A percentile compares a stretch with the other conserved stretches of the same genome.
Evolutionary conservation across 2,888 invertebrate genomes (phyloP).

Genomic region (Hypomecis atomaria): DNA sequence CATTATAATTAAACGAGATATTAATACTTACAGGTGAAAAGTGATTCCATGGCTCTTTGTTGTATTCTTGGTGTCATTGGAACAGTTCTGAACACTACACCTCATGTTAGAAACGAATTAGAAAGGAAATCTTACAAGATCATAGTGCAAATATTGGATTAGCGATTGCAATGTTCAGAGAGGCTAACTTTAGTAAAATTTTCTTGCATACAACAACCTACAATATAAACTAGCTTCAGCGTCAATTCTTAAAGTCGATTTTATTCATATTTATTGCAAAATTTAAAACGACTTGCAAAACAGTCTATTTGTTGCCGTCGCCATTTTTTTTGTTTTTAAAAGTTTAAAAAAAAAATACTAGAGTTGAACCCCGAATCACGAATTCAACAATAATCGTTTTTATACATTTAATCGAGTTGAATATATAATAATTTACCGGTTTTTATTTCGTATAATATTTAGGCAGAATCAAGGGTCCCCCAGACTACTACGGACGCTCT

Average conservation of each 20-base stretch:
- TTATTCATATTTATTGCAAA: constrained; percentile 7
- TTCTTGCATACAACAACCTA: background rate
- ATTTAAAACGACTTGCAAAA: too few relatives aligned
- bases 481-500: too few relatives aligned
- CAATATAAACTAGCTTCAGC: background rate
- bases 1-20: background rate
- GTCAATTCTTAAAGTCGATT: background rate
- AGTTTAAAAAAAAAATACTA: too few relatives aligned
- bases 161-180: background rate
- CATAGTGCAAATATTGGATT: background rate
- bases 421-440: too few relatives aligned
- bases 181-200: background rate
- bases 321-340: too few relatives aligned
- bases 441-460: too few relatives aligned
- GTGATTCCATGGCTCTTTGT: constrained; percentile 68
- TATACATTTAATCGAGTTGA: too few relatives aligned
- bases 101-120: constrained; percentile 53
- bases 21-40: constrained; percentile 31
- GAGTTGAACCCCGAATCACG: too few relatives aligned
- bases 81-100: constrained; percentile 68
- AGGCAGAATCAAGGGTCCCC: too few relatives aligned
- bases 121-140: constrained; percentile 12
- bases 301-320: too few relatives aligned
- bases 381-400: too few relatives aligned
- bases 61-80: constrained; percentile 61